These are phyloP conservation scores for Tetraneura akinire DNA, from an alignment of 1,140 invertebrate genomes.

Conservation along the genomic window DNA sequence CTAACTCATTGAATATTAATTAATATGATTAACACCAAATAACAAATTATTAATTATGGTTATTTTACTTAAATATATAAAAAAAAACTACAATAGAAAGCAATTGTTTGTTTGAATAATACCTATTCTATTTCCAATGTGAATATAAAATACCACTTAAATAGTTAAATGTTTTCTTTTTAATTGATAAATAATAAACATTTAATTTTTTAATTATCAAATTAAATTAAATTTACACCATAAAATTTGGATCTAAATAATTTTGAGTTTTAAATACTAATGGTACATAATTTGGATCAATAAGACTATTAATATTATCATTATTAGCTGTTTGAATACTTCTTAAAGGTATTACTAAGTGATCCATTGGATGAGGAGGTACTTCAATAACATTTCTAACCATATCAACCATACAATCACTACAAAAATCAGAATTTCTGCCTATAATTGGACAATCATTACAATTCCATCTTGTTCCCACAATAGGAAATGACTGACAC, in stretches of 20 bases:
- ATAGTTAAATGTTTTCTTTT: no score
- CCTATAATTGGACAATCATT: slow-evolving; percentile 61
- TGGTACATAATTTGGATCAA: slow-evolving; percentile 60
- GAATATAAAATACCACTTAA: no score
- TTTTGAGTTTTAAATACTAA: slow-evolving; percentile 60
- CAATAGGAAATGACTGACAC: slow-evolving; percentile 69
- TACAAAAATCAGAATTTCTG: slow-evolving; percentile 62
- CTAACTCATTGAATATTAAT: no score
- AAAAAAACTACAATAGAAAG: no score
- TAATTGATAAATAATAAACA: no score
- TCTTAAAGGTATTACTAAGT: slow-evolving; percentile 56
- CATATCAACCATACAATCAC: slow-evolving; percentile 59
- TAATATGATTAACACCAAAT: no score
- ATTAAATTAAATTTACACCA: slow-evolving; percentile 16
- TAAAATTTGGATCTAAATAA: slow-evolving; percentile 63
- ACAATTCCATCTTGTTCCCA: slow-evolving; percentile 73
- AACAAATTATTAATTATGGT: no score
- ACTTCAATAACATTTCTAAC: slow-evolving; percentile 59
- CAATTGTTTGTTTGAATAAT: no score
- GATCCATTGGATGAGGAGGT: slow-evolving; percentile 58
- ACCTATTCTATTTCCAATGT: no score
- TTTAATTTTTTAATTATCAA: no score
- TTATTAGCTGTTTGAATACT: slow-evolving; percentile 55
- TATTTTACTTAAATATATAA: no score
- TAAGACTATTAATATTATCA: slow-evolving; percentile 55